A percentile compares a stretch with the other conserved stretches of the same genome.
Evolutionary conservation across 2,797 vertebrate species (phyloP).

Genomic region (Arctocebus calabarensis): DNA sequence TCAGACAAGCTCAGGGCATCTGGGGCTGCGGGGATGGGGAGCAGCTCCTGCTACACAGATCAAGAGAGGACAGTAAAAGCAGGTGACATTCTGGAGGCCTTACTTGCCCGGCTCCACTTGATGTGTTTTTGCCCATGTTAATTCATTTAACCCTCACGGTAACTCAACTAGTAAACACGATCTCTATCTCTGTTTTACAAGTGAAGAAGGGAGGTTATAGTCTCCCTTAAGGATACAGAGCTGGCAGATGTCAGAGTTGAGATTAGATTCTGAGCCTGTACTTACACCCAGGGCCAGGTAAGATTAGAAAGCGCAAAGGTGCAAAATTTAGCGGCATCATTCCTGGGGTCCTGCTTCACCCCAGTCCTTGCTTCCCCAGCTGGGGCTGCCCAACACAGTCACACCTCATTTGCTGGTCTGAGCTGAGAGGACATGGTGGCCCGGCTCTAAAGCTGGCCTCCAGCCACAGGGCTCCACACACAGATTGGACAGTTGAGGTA

Average conservation of each 20-base stretch:
- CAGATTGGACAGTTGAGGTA: background rate
- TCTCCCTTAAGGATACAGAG: too few species aligned
- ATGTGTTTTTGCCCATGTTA: too few species aligned
- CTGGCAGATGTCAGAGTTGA: background rate
- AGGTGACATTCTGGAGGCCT: background rate
- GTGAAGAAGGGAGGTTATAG: background rate
- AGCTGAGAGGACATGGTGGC: background rate
- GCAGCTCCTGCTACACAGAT: background rate
- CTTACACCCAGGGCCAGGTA: too few species aligned
- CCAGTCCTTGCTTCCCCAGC: rapidly evolving
- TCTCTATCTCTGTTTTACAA: background rate
- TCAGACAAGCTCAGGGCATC: background rate
- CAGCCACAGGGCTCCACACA: background rate
- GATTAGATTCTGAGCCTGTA: background rate
- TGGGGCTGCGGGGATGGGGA: background rate
- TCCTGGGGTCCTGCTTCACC: background rate
- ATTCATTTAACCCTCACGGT: background rate
- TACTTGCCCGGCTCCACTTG: background rate
- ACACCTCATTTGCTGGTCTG: background rate
- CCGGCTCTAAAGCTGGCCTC: background rate
- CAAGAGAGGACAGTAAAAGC: background rate
- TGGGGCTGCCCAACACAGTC: rapidly evolving
- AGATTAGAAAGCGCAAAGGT: background rate
- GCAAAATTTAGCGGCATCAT: background rate
- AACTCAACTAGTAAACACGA: background rate